Evolutionary conservation across 2,888 invertebrate species (phyloP).

Genomic region (Alloscopus bannaensis): DNA sequence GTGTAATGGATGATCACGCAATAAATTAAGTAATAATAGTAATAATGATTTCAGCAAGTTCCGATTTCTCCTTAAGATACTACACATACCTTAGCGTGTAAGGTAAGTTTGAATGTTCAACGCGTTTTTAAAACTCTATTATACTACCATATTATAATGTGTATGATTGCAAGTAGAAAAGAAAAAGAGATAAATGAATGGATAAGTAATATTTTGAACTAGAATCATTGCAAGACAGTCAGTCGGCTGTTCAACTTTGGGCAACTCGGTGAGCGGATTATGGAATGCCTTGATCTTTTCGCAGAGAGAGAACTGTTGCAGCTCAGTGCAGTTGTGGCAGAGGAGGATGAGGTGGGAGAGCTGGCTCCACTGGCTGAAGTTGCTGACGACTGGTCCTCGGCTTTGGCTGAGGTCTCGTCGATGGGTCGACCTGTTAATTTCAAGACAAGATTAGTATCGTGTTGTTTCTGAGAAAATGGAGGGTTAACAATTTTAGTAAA

Average conservation of each 20-base stretch:
- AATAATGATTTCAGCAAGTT: too few species aligned
- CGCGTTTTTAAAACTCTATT: slow-evolving; percentile 11
- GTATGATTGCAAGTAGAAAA: slow-evolving; percentile 48
- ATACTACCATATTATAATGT: slow-evolving; percentile 23
- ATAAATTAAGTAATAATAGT: too few species aligned
- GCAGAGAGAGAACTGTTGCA: slow-evolving; percentile 53
- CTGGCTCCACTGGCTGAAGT: slow-evolving; percentile 53
- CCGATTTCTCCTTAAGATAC: too few species aligned
- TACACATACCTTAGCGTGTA: too few species aligned
- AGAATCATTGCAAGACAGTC: slow-evolving; percentile 70
- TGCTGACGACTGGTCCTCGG: slow-evolving; percentile 66
- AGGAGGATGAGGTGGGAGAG: slow-evolving; percentile 47
- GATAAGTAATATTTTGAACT: slow-evolving; percentile 69
- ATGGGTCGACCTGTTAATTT: slow-evolving; percentile 54
- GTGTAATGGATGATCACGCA: not conserved
- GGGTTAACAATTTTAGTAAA: not conserved
- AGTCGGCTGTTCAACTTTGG: slow-evolving; percentile 69
- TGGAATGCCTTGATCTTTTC: slow-evolving; percentile 63
- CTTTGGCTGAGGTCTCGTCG: slow-evolving; percentile 67
- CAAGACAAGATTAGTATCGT: not conserved
- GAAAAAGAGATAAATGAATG: slow-evolving; percentile 25
- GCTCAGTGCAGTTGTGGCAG: slow-evolving; percentile 28
- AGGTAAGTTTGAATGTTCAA: too few species aligned
- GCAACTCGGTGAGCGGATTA: slow-evolving; percentile 69
- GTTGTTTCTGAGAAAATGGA: not conserved